Conservation (phyloP, 2,113 vertebrate genomes). For the Puma concolor region DNA sequence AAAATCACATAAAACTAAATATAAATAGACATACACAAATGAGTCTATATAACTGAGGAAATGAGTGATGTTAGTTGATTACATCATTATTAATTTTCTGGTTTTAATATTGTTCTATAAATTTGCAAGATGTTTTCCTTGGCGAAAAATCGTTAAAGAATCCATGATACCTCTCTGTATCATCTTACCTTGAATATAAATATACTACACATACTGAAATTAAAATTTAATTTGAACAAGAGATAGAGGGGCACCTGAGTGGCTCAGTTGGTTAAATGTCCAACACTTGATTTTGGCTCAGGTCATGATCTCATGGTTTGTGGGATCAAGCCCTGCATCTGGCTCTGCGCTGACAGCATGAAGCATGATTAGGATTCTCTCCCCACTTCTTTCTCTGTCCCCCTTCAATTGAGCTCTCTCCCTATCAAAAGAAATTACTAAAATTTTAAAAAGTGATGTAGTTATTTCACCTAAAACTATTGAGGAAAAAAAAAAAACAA, state of each 20-base stretch:
- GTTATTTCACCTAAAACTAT: not conserved
- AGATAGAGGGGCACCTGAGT: no score
- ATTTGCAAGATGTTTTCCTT: not conserved
- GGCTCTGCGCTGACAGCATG: no score
- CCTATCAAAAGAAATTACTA: no score
- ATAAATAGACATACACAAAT: not conserved
- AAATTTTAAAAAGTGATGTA: not conserved
- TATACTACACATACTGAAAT: not conserved
- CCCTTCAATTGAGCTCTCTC: no score
- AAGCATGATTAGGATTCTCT: no score
- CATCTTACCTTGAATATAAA: not conserved
- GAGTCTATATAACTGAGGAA: not conserved
- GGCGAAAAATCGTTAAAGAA: not conserved
- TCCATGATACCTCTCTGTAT: not conserved
- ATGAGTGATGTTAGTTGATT: not conserved
- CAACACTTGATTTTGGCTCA: no score
- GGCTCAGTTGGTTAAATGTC: no score
- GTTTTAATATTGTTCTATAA: not conserved
- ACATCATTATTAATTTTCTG: not conserved
- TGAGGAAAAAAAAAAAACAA: not conserved
- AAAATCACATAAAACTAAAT: not conserved
- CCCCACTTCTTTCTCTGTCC: no score
- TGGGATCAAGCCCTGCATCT: no score
- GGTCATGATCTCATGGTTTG: no score
- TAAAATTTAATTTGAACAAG: not conserved